Evolutionary conservation across 2,113 vertebrate species (phyloP), one percentile per base, ranked within the genome.

Genomic region (Nothobranchius furzeri): DNA sequence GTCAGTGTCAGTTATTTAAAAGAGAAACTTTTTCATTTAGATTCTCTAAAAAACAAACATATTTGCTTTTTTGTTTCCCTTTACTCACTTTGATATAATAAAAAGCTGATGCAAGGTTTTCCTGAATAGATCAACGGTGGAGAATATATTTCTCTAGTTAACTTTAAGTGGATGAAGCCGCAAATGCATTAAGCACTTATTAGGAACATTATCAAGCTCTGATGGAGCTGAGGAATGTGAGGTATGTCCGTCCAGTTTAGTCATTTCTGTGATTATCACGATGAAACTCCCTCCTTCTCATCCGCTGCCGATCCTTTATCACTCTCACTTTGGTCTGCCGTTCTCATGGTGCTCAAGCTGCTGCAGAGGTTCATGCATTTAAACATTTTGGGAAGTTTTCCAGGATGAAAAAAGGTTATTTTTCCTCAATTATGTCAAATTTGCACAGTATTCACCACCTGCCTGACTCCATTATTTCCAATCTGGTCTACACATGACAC

Each of bases 211-310:
- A 93, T 93, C 83, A 93, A 86, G 93, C 93, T 92, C 87, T 88
- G 89, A 74, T 94, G 94, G 90, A 93, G 90, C 86, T 71, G 74
- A 94, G 94, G 95, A 96, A 96, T 98, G 89, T 86, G 84, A 95
- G 92, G 87, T 86, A 95, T 88, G 93, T 88, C 82, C 85, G 67
- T 76, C 78, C 72, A 83, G 81, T 66, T 90, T 81, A 90, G 84
- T 71, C 86, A 78, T 85, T 80, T 79, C 75, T 78, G 59, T 43
- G 66, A 70, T 82, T 78, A 83, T 88, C 84, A 82, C 46, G 47
- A 74, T 77, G 52, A 64, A 72, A 72, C 69, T 17, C 68, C 76
- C 42, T 76, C 62, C 78, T 62, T 61, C 60, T 64, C 54, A 59
- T 52, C 56, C 57, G 9, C 51, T 60, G 13, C 53, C 64, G 55